phyloP scores from a whole-genome alignment of 2,113 vertebrate genomes.

The Probosciger aterrimus region DNA sequence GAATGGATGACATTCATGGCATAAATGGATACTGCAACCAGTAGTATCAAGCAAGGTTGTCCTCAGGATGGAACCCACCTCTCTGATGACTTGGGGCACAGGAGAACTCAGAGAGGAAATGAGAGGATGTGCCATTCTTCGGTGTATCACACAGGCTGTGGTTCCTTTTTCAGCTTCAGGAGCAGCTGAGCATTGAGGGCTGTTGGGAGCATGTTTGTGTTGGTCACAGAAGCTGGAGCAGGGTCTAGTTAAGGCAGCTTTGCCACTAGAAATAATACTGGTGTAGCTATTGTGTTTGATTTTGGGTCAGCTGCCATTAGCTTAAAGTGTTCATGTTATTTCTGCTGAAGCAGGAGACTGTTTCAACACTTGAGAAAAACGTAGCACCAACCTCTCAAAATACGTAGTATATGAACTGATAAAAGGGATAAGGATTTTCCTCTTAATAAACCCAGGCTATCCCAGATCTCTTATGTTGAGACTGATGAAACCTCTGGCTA shows the following conservation, averaged over 20 bases:
- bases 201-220: not conserved
- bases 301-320: not conserved
- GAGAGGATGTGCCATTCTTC: not conserved
- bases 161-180: not conserved
- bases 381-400: not conserved
- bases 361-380: not conserved
- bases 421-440: not conserved
- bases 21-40: not conserved
- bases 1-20: not conserved
- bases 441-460: not conserved
- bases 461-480: not conserved
- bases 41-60: not conserved
- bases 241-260: not conserved
- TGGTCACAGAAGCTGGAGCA: not conserved
- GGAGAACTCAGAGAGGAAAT: not conserved
- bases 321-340: not conserved
- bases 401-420: not conserved
- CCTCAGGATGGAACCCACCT: not conserved
- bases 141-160: fast-evolving
- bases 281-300: not conserved
- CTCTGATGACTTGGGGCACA: not conserved
- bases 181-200: not conserved
- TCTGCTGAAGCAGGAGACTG: not conserved
- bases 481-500: not conserved
- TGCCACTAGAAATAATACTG: not conserved